Percentiles rank a stretch among this genome's conserved stretches.
phyloP scores from a whole-genome alignment of 2,797 vertebrate genomes.

The Galaxias olidus region DNA sequence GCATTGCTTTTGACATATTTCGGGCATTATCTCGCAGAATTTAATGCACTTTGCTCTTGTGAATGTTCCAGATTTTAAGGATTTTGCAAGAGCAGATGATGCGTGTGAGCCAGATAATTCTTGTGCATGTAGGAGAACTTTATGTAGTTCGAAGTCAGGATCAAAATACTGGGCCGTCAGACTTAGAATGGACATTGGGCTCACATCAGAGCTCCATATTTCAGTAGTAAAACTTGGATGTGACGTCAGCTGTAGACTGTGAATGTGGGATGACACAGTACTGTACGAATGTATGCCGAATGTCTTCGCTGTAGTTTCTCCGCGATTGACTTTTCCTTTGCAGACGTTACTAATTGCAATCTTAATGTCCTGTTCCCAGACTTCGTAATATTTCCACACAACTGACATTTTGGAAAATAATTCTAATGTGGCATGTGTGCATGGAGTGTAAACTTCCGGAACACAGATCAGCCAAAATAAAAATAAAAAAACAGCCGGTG shows the following conservation, averaged over 20 bases:
- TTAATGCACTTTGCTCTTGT: slow-evolving; percentile 1
- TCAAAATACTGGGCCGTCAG: slow-evolving; percentile 2
- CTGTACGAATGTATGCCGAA: neutral
- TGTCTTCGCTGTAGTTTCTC: too few relatives aligned
- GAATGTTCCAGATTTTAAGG: slow-evolving; percentile 1
- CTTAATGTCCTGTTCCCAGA: too few relatives aligned
- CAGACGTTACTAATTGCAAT: too few relatives aligned
- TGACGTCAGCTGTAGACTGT: neutral
- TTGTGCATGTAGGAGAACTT: neutral
- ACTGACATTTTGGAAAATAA: too few relatives aligned
- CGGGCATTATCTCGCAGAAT: slow-evolving; percentile 11
- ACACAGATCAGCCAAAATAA: too few relatives aligned
- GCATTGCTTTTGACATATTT: slow-evolving; percentile 10
- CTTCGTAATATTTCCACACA: too few relatives aligned
- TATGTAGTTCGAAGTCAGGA: neutral
- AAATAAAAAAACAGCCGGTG: too few relatives aligned
- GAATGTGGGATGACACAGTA: too few relatives aligned
- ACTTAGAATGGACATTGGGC: neutral
- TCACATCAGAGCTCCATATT: slow-evolving; percentile 5
- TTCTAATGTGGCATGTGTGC: too few relatives aligned
- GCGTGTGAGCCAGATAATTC: slow-evolving; percentile 11
- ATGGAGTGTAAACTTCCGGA: too few relatives aligned
- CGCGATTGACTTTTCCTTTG: too few relatives aligned
- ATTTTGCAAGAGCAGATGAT: neutral
- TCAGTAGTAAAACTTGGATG: neutral